Conservation (phyloP, 1,140 invertebrate genomes). For the Phymorhynchus buccinoides region DNA sequence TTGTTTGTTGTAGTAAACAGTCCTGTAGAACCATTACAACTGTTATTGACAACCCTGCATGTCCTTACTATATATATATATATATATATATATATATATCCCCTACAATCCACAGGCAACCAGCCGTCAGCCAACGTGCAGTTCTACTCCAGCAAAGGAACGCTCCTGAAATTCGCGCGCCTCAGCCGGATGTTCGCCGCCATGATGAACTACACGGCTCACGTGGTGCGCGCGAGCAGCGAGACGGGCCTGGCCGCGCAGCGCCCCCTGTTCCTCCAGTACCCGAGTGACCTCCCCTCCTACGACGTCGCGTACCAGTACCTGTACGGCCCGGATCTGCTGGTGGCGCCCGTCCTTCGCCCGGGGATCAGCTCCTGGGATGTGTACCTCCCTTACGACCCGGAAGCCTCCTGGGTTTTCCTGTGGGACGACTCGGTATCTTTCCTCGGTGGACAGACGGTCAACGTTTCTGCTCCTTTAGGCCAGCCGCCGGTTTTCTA, state of each 20-base stretch:
- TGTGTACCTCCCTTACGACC: conserved; percentile 38
- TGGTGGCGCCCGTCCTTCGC: conserved; percentile 69
- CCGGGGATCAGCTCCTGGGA: conserved; percentile 11
- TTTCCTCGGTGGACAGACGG: conserved; percentile 47
- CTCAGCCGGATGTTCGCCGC: conserved; percentile 64
- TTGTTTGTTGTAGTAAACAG: no score
- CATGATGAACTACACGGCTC: conserved; percentile 62
- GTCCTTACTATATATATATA: no score
- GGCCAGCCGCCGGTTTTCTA: conserved; percentile 63
- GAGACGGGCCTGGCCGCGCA: conserved; percentile 64
- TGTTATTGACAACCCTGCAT: no score
- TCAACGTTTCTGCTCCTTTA: conserved; percentile 51
- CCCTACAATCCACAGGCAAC: conserved; percentile 56
- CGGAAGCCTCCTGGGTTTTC: conserved; percentile 24
- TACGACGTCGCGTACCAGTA: conserved; percentile 67
- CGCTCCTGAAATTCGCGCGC: conserved; percentile 65
- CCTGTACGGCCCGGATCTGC: conserved; percentile 70
- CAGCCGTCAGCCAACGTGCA: conserved; percentile 69
- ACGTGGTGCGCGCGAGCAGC: conserved; percentile 54
- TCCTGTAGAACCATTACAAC: no score
- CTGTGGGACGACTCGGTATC: conserved; percentile 18
- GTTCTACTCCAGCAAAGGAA: conserved; percentile 65
- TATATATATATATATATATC: no score
- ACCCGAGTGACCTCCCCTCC: conserved; percentile 56
- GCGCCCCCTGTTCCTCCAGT: conserved; percentile 70